phyloP scores from a whole-genome alignment of 2,888 invertebrate species.

The Acleris literana region DNA sequence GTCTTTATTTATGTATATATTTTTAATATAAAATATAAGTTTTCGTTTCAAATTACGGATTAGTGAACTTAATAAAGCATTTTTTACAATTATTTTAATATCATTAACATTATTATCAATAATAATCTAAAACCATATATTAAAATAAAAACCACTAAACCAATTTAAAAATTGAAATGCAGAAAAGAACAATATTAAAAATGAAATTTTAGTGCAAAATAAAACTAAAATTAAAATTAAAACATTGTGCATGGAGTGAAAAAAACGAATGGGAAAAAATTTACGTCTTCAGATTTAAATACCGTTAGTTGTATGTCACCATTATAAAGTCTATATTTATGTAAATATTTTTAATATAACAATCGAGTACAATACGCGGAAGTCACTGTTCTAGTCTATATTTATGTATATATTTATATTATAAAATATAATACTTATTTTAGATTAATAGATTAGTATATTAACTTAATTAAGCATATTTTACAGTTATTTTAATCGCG shows the following conservation, averaged over 20 bases:
- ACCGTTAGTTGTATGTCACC: background rate
- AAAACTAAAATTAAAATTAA: too few species aligned
- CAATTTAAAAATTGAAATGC: too few species aligned
- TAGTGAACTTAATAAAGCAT: conserved; percentile 22
- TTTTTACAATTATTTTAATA: background rate
- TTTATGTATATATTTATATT: conserved; percentile 13
- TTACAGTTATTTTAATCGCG: conserved; percentile 27
- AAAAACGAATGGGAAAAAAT: background rate
- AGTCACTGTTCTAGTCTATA: conserved; percentile 17
- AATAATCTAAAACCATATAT: too few species aligned
- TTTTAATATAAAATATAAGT: conserved; percentile 2
- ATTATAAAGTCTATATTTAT: too few species aligned
- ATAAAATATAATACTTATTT: conserved; percentile 12
- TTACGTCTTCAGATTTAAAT: background rate
- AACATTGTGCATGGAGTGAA: too few species aligned
- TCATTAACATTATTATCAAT: too few species aligned
- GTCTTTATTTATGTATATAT: conserved; percentile 17
- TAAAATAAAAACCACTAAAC: too few species aligned
- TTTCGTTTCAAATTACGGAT: conserved; percentile 3
- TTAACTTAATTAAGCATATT: conserved; percentile 23
- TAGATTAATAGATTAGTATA: background rate
- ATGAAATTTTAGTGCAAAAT: too few species aligned
- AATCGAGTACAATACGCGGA: conserved; percentile 1
- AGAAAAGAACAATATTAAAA: too few species aligned
- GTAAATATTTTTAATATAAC: too few species aligned